These are phyloP conservation scores for Dione juno DNA, from an alignment of 2,888 invertebrate genomes.

Conservation along the genomic window DNA sequence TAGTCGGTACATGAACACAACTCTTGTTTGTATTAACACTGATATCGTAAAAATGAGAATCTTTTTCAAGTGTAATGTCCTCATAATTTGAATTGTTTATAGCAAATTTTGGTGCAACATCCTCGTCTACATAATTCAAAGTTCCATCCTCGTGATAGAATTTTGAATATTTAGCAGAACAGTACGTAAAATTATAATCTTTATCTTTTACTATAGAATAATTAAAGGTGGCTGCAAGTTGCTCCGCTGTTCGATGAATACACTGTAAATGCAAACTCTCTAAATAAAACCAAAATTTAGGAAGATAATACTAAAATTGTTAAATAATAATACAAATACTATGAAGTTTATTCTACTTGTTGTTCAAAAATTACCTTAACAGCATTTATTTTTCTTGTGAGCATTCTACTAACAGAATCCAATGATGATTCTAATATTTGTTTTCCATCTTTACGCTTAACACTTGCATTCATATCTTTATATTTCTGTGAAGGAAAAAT, in stretches of 20 bases:
- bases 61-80: constrained; percentile 85
- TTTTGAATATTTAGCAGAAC: constrained; percentile 91
- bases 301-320: background rate
- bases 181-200: constrained; percentile 84
- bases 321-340: too few relatives aligned
- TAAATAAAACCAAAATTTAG: background rate
- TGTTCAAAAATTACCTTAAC: constrained; percentile 81
- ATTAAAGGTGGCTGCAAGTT: constrained; percentile 85
- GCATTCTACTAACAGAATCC: constrained; percentile 91
- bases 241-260: constrained; percentile 90
- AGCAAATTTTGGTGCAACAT: constrained; percentile 61
- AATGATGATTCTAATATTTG: constrained; percentile 91
- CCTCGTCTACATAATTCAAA: constrained; percentile 35
- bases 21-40: constrained; percentile 91
- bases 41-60: constrained; percentile 93
- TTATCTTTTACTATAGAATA: constrained; percentile 66
- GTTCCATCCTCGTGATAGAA: constrained; percentile 62
- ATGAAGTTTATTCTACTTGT: too few relatives aligned
- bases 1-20: constrained; percentile 96
- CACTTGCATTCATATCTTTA: constrained; percentile 89
- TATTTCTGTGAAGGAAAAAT: constrained; percentile 85
- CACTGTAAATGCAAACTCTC: constrained; percentile 79
- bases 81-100: constrained; percentile 73
- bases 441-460: constrained; percentile 90
- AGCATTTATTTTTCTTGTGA: constrained; percentile 95